Evolutionary conservation across 2,113 vertebrate genomes (phyloP).

Genomic region (Tiliqua scincoides): DNA sequence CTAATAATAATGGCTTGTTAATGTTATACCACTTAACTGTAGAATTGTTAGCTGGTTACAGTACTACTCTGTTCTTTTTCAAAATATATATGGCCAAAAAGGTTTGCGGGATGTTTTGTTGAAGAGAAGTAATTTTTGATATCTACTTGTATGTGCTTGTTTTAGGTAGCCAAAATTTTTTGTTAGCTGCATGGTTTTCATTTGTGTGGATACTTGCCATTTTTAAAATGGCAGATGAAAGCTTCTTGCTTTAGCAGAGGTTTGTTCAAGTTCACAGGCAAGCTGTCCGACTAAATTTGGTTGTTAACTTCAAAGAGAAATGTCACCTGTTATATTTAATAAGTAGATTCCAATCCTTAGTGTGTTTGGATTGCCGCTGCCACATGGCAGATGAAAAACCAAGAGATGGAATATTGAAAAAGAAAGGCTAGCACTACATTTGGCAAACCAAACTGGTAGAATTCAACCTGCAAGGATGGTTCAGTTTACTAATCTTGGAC

Average conservation of each 20-base stretch:
- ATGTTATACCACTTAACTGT: background rate
- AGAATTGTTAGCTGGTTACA: background rate
- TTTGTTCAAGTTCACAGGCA: constrained; percentile 82
- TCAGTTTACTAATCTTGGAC: background rate
- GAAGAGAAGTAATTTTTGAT: background rate
- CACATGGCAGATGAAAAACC: background rate
- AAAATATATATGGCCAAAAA: background rate
- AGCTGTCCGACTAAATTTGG: constrained; percentile 82
- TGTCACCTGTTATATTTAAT: constrained; percentile 79
- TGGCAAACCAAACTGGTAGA: background rate
- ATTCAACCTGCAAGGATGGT: background rate
- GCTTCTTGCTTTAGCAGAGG: constrained; percentile 77
- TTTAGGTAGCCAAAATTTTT: constrained; percentile 53
- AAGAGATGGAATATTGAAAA: background rate
- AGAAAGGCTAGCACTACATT: background rate
- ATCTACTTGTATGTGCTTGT: constrained; percentile 56
- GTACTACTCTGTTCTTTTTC: accelerated
- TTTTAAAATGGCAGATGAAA: constrained; percentile 78
- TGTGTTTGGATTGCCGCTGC: constrained; percentile 58
- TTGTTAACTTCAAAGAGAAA: constrained; percentile 74
- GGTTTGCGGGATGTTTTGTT: background rate
- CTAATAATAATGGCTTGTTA: background rate
- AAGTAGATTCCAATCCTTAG: constrained; percentile 59
- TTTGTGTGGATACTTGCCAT: constrained; percentile 67
- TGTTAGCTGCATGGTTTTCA: constrained; percentile 71